Evolutionary conservation across 2,113 vertebrate species (phyloP), one percentile per base, ranked within the genome.

Genomic region (Hepsetus odoe): DNA sequence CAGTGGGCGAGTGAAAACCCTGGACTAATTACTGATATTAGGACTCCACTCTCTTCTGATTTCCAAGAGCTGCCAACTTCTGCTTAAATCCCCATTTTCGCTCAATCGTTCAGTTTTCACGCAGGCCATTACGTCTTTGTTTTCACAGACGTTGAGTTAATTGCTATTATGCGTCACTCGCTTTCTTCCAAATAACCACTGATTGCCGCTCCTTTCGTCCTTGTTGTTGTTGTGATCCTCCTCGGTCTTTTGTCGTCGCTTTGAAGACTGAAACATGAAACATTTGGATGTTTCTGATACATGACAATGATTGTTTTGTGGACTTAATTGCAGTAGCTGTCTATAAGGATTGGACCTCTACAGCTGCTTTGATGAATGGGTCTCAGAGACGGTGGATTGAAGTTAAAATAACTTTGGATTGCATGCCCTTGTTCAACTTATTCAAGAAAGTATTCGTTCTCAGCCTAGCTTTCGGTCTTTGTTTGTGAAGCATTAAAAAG

Each of bases 1-100:
- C 69, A 5, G 11, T 0, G n/a, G 13, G 71, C 70, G 81, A 88
- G 74, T 51, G 84, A 80, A 82, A 76, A 66, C 72, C 81, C 80
- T 79, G 69, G 79, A 84, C 85, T 87, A 85, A 85, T 88, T 85
- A 86, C 74, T 68, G 67, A 49, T 20, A 74, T 38, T 65, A 65
- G 24, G 16, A 62, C 59, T 49, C 59, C 46, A 38, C 18, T 72
- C 20, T 61, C 53, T 65, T 77, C 22, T 64, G 56, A 44, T 26
- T 65, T 71, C 9, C 3, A 1, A 5, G 18, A 33, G 32, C 8
- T 64, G 32, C 61, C 76, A 67, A 46, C 61, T 58, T 28, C n/a
- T 2, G 22, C 51, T 10, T 10, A 55, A 55, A 71, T 33, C 73
- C 44, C 40, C 28, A 13, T 42, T 64, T 62, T 26, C 71, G 68